Evolutionary conservation across 2,113 vertebrate species (phyloP).

Genomic region (Tetrao urogallus): DNA sequence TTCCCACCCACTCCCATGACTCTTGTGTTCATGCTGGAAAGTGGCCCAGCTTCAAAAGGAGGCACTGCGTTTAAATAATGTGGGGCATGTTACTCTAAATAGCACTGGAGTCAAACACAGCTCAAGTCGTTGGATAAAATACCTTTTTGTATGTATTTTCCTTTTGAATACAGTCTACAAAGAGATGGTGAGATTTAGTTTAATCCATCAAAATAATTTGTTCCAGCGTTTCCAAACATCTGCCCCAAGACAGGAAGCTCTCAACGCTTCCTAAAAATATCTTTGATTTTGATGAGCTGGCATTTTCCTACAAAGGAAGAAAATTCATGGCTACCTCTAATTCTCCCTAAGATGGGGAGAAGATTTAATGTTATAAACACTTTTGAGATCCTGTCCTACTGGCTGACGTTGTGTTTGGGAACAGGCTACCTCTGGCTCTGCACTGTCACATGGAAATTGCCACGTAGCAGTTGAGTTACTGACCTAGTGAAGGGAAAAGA

Average conservation of each 20-base stretch:
- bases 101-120: neutral
- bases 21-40: conserved; percentile 38
- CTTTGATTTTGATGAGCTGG: neutral
- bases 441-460: neutral
- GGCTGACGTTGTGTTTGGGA: neutral
- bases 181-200: neutral
- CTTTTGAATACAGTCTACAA: neutral
- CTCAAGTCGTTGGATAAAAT: neutral
- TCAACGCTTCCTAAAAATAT: neutral
- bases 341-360: neutral
- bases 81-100: conserved; percentile 1
- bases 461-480: neutral
- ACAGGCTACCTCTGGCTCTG: neutral
- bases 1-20: conserved; percentile 34
- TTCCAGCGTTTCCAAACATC: neutral
- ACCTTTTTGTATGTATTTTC: neutral
- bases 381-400: neutral
- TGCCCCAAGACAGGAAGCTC: neutral
- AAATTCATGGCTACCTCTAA: neutral
- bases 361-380: neutral
- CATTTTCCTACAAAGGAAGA: neutral
- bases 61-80: neutral
- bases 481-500: neutral
- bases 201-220: neutral
- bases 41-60: conserved; percentile 14